phyloP scores from a whole-genome alignment of 2,113 vertebrate species.

The Barnardius zonarius region DNA sequence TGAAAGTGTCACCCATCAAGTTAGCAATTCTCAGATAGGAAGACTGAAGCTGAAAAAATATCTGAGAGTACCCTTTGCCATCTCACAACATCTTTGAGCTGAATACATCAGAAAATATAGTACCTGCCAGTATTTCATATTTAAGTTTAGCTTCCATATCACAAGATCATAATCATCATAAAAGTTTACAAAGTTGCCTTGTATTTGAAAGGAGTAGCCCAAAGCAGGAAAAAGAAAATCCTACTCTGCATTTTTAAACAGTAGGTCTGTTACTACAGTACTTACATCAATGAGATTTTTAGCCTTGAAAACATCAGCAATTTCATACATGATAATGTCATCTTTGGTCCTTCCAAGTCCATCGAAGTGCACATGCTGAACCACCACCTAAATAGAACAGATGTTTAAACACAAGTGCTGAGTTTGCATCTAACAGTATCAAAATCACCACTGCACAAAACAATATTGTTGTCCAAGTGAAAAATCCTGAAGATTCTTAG shows the following conservation, averaged over 20 bases:
- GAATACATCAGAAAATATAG: background rate
- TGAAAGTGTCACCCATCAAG: background rate
- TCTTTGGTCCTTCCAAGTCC: conserved; percentile 94
- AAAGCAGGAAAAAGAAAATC: background rate
- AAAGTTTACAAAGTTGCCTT: background rate
- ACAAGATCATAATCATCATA: background rate
- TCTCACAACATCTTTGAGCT: background rate
- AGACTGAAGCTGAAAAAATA: background rate
- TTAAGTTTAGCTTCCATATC: background rate
- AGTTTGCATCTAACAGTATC: background rate
- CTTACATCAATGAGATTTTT: conserved; percentile 94
- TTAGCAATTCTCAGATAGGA: background rate
- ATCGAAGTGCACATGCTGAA: conserved; percentile 92
- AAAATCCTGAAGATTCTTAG: background rate
- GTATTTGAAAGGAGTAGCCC: background rate
- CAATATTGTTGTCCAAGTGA: background rate
- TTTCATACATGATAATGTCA: conserved; percentile 91
- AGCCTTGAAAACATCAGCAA: conserved; percentile 89
- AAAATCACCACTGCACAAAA: background rate
- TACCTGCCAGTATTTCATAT: background rate
- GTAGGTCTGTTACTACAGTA: background rate
- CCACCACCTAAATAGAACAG: conserved; percentile 81
- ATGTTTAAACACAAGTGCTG: background rate
- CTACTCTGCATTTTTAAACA: background rate
- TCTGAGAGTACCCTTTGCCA: background rate